Conservation (phyloP, 1,140 invertebrate genomes). For the Drosophila bipectinata region DNA sequence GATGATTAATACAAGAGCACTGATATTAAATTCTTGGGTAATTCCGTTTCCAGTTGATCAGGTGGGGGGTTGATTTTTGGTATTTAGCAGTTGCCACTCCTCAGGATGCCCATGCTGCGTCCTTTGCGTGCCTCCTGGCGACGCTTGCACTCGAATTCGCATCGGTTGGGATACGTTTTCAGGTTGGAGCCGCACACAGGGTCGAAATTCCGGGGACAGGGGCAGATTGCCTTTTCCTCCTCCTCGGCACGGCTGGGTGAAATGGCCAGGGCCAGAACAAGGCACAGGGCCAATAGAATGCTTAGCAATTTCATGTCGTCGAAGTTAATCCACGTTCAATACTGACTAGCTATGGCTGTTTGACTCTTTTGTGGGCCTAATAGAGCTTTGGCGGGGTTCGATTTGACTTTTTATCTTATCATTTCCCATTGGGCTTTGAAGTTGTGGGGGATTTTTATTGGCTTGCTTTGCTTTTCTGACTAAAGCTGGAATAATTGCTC, state of each 20-base stretch:
- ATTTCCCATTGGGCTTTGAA: constrained; percentile 17
- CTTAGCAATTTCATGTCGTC: constrained; percentile 54
- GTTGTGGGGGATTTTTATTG: constrained; percentile 11
- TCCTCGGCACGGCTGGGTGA: constrained; percentile 18
- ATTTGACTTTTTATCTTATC: constrained; percentile 64
- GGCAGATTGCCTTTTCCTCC: constrained; percentile 61
- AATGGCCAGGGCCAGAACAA: constrained; percentile 42
- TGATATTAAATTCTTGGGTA: constrained; percentile 13
- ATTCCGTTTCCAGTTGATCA: background rate
- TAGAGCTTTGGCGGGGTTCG: constrained; percentile 25
- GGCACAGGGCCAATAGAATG: constrained; percentile 60
- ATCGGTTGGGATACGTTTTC: constrained; percentile 85
- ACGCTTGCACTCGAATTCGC: constrained; percentile 83
- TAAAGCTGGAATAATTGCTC: background rate
- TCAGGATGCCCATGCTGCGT: constrained; percentile 62
- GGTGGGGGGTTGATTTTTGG: background rate
- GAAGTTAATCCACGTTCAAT: constrained; percentile 64
- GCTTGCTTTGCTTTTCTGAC: background rate
- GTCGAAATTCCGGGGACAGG: constrained; percentile 84
- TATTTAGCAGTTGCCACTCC: constrained; percentile 59
- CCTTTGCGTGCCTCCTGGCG: constrained; percentile 53
- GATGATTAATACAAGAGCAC: constrained; percentile 59
- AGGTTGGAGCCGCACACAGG: constrained; percentile 85
- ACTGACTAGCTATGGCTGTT: constrained; percentile 46
- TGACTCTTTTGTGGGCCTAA: constrained; percentile 11